Percentiles rank a stretch among this genome's conserved stretches.
Evolutionary conservation across 2,797 vertebrate species (phyloP).

Genomic region (Phalanger gymnotis): DNA sequence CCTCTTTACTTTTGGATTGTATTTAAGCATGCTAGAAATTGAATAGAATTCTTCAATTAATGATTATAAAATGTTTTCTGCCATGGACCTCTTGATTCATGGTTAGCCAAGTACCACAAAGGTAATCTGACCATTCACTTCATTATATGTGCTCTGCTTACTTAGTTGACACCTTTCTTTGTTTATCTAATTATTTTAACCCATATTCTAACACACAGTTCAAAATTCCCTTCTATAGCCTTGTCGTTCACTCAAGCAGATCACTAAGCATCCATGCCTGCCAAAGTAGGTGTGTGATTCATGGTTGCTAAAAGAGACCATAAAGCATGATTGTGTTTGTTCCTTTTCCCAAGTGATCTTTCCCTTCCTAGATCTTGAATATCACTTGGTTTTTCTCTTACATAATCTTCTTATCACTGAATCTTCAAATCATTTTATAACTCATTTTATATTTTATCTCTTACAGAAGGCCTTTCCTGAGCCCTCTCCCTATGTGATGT

Average conservation of each 20-base stretch:
- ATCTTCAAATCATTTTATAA: neutral
- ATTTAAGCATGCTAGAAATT: constrained; percentile 2
- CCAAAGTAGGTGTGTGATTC: neutral
- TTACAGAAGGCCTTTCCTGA: neutral
- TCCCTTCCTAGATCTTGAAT: neutral
- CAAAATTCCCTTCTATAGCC: neutral
- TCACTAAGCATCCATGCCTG: neutral
- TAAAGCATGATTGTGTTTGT: neutral
- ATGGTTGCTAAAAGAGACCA: neutral
- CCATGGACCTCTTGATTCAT: neutral
- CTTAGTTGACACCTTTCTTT: constrained; percentile 18
- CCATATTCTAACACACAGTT: neutral
- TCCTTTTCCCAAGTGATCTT: neutral
- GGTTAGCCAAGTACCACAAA: constrained; percentile 44
- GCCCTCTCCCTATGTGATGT: neutral
- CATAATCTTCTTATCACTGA: neutral
- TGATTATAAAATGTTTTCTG: constrained; percentile 14
- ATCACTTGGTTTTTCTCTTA: neutral
- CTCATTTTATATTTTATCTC: neutral
- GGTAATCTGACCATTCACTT: constrained; percentile 17
- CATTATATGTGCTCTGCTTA: constrained; percentile 28
- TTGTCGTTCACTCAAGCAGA: neutral
- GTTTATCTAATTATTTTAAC: constrained; percentile 31
- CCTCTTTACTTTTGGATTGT: constrained; percentile 40
- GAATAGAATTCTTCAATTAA: constrained; percentile 32